Base-by-base conservation (phyloP, 2,113 vertebrate species). In the Leiothrix lutea region DNA sequence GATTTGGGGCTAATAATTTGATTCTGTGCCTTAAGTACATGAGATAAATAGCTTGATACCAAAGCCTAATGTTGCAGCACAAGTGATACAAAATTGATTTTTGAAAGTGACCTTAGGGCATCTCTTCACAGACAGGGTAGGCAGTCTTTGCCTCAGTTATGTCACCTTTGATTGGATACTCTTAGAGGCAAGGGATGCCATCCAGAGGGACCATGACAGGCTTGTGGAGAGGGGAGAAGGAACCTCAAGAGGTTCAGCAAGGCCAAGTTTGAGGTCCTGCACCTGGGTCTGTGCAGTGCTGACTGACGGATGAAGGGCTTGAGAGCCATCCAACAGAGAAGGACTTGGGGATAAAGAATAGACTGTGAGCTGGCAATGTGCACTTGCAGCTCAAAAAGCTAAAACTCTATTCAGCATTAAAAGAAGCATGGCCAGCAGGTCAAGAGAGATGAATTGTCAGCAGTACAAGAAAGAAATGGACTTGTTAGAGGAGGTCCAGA, bases 331-430 rank as follows among this genome's bases (percentile, higher is more conserved):
- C 4, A 4, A 10, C 40, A 51, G 29, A 56, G 65, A 50, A 40
- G 14, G 24, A 48, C 7, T 13, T 60, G 60, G 64, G 44, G 8
- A 10, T 64, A 29, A 58, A 75, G 75, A 71, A 20, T 5, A 9
- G 8, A 35, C 26, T 0, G 0, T 31, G 61, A 79, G 24, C 15
- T 2, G 2, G 26, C 7, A 65, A 5, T 5, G 17, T 42, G 42
- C 8, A 0, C 61, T 74, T 66, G 47, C 16, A 67, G 47, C 33
- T 44, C 51, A 86, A 61, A 62, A 88, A 57, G 12, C 7, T 31
- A 61, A 1, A 61, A 1, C 29, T 5, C 1, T 45, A 11, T 19
- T 25, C 42, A 23, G 13, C 28, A 15, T 71, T 11, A 33, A 60
- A 84, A 53, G 22, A 70, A 44, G 40, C 0, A 0, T 5, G 28